phyloP scores from a whole-genome alignment of 2,113 vertebrate genomes.

The Columba janthina region DNA sequence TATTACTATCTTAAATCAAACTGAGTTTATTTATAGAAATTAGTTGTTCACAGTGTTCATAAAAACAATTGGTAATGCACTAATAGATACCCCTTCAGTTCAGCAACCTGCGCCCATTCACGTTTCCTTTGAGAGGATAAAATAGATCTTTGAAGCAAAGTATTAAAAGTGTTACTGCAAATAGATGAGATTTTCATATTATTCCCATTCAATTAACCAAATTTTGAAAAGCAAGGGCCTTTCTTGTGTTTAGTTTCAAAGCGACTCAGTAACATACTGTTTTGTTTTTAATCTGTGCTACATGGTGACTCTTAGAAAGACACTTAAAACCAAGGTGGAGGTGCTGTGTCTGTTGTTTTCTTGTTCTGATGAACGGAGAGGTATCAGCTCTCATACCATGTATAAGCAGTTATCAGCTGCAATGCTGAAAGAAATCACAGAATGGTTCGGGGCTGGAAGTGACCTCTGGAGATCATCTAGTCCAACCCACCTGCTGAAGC shows the following conservation, averaged over 20 bases:
- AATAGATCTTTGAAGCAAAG: neutral
- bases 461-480: too few relatives aligned
- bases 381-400: neutral
- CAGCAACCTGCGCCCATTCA: neutral
- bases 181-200: neutral
- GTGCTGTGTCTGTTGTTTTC: neutral
- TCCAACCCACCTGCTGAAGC: too few relatives aligned
- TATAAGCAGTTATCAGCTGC: rapidly evolving
- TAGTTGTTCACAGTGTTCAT: neutral
- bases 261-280: neutral
- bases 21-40: neutral
- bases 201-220: neutral
- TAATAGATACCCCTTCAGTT: neutral
- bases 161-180: neutral
- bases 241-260: neutral
- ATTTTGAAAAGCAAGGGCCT: neutral
- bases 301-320: neutral
- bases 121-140: neutral
- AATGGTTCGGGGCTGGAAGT: too few relatives aligned
- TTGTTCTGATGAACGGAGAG: neutral
- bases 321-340: neutral
- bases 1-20: neutral
- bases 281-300: neutral
- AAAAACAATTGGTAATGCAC: neutral
- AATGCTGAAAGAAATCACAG: neutral